Evolutionary conservation across 2,888 invertebrate species (phyloP), one percentile per base, ranked within the genome.

Genomic region (Drosophila kambysellisi): DNA sequence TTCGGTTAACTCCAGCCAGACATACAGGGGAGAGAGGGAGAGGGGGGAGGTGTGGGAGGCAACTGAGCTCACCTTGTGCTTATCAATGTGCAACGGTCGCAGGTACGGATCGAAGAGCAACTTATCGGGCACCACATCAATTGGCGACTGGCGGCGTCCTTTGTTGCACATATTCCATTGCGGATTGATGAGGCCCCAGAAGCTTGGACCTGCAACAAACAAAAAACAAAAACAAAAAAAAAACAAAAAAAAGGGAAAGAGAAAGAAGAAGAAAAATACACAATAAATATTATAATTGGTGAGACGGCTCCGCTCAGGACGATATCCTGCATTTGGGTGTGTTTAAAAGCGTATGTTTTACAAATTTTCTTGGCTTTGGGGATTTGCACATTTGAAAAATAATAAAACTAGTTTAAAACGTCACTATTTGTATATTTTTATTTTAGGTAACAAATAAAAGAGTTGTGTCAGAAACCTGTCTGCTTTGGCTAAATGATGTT

Each of bases 141-240:
- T 98, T 4, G 99, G 99, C 76, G 99, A 99, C 94, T 99, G 99
- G 77, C 98, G 95, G 76, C 97, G 95, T 53, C 99, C 99, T 93
- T 98, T 98, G 94, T 97, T 97, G 95, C 99, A 99, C 95, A 99
- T 96, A 92, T 96, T 97, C 99, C 99, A 99, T 93, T 99, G 98
- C 17, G 98, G 98, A 94, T 99, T 99, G 94, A 99, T 97, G 83
- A 98, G 95, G 69, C 99, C 99, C 99, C 99, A 99, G 94, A 98
- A 99, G 67, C 97, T 97, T 57, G 99, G 99, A 94, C 99, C 99
- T 98, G 95, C 3, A 94, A 78, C 17, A 70, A 52, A 37, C 43
- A 53, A 29, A 64, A n/a, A 25, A 37, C 6, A 39, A 39, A n/a
- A n/a, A 30, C n/a, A n/a, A 39, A 53, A 11, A 17, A 9, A 29